Evolutionary conservation across 1,140 invertebrate species (phyloP), one percentile per base, ranked within the genome.

Genomic region (Drosophila mojavensis): DNA sequence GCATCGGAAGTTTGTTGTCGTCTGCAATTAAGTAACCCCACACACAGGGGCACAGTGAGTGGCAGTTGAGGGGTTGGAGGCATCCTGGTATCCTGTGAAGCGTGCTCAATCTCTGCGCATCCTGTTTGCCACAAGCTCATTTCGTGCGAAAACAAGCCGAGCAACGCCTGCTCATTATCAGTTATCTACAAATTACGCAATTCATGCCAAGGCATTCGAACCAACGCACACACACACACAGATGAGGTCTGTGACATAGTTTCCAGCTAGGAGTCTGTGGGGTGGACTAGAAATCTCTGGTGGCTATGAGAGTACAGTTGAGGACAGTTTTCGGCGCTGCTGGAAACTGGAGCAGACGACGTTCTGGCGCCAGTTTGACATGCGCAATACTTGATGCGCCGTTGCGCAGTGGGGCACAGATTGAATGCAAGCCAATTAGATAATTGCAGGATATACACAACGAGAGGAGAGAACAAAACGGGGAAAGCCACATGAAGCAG

Each of bases 301-400:
- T 54, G 53, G 30, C 39, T 59, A 20, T 24, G 41, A 15, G 48
- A 43, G 43, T 50, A 69, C 60, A 60, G 61, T 47, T 50, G 41
- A 17, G 41, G 17, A 50, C 30, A 59, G 58, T 51, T 54, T 67
- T 72, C 43, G 70, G 58, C 67, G 56, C 60, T 61, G 51, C 59
- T 47, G 78, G 55, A 90, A 89, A 85, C 78, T 89, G 85, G 84
- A 89, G 81, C 84, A 89, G 84, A 67, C 84, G 84, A 28, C 85
- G 69, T 81, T 73, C 58, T 84, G 84, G 84, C 84, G 84, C 85
- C 84, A 89, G 67, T 79, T 64, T 70, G 85, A 89, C 84, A 89
- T 89, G 84, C 84, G 84, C 84, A 89, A 0, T 62, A 33, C 28
- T 66, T 13, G 17, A 17, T 17, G 17, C 41, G 20, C 47, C 39